A percentile compares a stretch with the other conserved stretches of the same genome.
phyloP scores from a whole-genome alignment of 2,113 vertebrate genomes.

The Oncorhynchus nerka region DNA sequence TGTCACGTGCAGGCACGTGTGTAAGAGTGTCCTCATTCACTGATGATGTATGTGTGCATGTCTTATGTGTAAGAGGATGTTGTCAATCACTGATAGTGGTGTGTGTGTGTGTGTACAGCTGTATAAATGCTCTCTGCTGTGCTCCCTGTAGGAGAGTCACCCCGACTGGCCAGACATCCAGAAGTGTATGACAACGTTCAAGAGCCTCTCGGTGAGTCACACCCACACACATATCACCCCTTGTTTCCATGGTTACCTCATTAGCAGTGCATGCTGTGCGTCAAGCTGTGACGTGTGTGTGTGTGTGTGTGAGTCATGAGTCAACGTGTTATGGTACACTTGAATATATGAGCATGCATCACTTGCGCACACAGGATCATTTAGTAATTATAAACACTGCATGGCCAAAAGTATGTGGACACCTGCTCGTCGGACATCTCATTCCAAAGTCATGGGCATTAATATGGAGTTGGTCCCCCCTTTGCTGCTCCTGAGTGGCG shows the following conservation, averaged over 20 bases:
- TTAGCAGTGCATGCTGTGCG: not conserved
- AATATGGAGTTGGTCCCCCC: too few species aligned
- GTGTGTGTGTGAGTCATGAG: not conserved
- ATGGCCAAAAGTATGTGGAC: too few species aligned
- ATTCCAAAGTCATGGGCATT: too few species aligned
- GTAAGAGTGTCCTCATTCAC: not conserved
- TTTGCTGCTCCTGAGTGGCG: too few species aligned
- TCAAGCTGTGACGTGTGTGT: not conserved
- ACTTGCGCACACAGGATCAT: too few species aligned
- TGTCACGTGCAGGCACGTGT: not conserved
- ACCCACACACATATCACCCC: not conserved
- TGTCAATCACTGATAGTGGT: not conserved
- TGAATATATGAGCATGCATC: too few species aligned
- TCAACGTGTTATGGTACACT: too few species aligned
- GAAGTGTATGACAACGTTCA: conserved; percentile 94
- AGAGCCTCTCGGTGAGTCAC: conserved; percentile 88
- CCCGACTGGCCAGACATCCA: conserved; percentile 92
- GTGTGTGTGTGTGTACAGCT: not conserved
- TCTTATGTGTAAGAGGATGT: not conserved
- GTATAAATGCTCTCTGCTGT: not conserved
- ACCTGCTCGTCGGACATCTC: too few species aligned
- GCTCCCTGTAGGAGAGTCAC: conserved; percentile 83
- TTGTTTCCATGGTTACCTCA: not conserved
- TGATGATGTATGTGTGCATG: not conserved
- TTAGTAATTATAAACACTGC: too few species aligned